Evolutionary conservation across 2,888 invertebrate genomes (phyloP).

Genomic region (Carcina quercana): DNA sequence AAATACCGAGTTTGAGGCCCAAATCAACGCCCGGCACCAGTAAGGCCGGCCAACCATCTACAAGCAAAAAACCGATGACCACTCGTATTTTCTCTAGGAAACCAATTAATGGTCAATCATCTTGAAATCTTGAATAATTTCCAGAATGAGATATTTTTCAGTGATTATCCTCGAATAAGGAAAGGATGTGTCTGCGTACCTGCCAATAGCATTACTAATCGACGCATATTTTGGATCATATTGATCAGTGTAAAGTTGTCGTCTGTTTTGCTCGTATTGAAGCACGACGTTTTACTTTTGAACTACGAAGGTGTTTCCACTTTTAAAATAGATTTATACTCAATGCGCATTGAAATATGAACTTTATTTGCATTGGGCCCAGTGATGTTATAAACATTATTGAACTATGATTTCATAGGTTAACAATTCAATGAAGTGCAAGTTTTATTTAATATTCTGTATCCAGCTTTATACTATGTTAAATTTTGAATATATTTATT

Average conservation of each 20-base stretch:
- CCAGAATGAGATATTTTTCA: not conserved
- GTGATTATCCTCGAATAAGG: not conserved
- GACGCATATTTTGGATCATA: conserved; percentile 12
- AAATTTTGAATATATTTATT: too few species aligned
- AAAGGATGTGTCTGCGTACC: not conserved
- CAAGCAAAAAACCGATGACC: conserved; percentile 33
- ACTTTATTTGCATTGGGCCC: conserved; percentile 70
- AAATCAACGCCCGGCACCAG: conserved; percentile 38
- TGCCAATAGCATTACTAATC: not conserved
- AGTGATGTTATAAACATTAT: conserved; percentile 51
- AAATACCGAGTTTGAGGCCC: conserved; percentile 56
- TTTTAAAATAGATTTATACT: conserved; percentile 11
- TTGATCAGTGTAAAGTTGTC: conserved; percentile 9
- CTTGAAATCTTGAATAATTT: conserved; percentile 20
- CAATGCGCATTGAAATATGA: conserved; percentile 21
- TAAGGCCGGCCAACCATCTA: conserved; percentile 25
- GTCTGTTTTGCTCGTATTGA: not conserved
- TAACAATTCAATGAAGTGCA: not conserved
- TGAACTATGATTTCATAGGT: conserved; percentile 16
- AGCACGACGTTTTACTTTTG: conserved; percentile 17
- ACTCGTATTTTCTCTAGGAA: conserved; percentile 46
- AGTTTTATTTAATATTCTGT: too few species aligned
- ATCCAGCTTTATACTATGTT: too few species aligned
- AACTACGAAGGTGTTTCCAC: conserved; percentile 29
- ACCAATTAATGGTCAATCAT: conserved; percentile 39